phyloP scores from a whole-genome alignment of 2,888 invertebrate species.

The Eristalis arbustorum region DNA sequence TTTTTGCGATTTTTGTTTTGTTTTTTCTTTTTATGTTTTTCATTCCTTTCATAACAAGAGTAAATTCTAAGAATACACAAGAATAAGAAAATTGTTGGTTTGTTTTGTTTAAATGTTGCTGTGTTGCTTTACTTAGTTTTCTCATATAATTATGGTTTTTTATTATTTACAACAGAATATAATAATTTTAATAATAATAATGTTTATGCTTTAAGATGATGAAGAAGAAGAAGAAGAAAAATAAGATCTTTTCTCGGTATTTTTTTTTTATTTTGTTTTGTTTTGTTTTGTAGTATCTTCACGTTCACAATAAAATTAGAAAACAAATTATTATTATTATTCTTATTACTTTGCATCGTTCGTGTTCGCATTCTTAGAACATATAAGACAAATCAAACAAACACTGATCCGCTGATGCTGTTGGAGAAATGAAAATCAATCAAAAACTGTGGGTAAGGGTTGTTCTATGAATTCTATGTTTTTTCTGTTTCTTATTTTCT shows the following conservation, averaged over 20 bases:
- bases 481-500: slow-evolving; percentile 28
- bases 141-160: slow-evolving; percentile 58
- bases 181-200: slow-evolving; percentile 67
- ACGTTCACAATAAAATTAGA: slow-evolving; percentile 73
- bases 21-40: slow-evolving; percentile 46
- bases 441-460: not conserved
- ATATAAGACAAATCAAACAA: slow-evolving; percentile 67
- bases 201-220: slow-evolving; percentile 50
- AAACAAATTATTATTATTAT: slow-evolving; percentile 56
- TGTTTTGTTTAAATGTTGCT: slow-evolving; percentile 14
- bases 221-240: slow-evolving; percentile 40
- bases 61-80: slow-evolving; percentile 71
- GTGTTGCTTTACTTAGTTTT: slow-evolving; percentile 51
- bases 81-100: slow-evolving; percentile 65
- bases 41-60: slow-evolving; percentile 72
- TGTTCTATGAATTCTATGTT: slow-evolving; percentile 4
- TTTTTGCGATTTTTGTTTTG: slow-evolving; percentile 50
- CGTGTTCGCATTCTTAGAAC: slow-evolving; percentile 75
- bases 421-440: slow-evolving; percentile 32
- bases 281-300: slow-evolving; percentile 51
- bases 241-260: not conserved
- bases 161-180: slow-evolving; percentile 68
- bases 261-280: slow-evolving; percentile 35
- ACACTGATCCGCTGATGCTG: slow-evolving; percentile 4
- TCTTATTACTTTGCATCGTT: slow-evolving; percentile 46